Conservation (phyloP, 2,888 invertebrate species). For the Tipula unca region DNA sequence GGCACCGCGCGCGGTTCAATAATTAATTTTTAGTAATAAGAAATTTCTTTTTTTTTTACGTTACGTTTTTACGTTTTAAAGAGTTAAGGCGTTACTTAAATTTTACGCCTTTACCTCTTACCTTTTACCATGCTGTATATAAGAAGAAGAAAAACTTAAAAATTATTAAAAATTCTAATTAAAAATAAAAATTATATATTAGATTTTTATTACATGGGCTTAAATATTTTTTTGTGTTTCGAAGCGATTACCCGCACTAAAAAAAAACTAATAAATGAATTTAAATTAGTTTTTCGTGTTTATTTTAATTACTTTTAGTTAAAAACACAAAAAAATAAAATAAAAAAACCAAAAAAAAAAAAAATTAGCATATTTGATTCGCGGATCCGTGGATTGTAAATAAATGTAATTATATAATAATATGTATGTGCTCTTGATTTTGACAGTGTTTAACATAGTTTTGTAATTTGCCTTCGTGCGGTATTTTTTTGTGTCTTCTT, state of each 20-base stretch:
- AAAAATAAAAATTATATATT: not conserved
- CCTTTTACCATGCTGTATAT: not conserved
- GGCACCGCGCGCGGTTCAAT: not conserved
- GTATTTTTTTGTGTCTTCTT: not conserved
- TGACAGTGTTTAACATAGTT: not conserved
- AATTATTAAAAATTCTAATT: constrained; percentile 8
- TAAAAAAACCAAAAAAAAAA: not conserved
- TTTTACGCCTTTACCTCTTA: not conserved
- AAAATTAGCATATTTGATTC: not conserved
- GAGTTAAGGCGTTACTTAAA: not conserved
- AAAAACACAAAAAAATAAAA: not conserved
- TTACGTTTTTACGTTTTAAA: not conserved
- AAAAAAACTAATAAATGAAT: not conserved
- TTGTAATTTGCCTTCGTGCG: not conserved
- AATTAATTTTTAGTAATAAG: not conserved
- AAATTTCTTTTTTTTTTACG: not conserved
- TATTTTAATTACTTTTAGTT: not conserved
- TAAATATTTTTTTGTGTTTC: not conserved
- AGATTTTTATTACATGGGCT: constrained; percentile 3
- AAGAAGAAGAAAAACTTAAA: not conserved
- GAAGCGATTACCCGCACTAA: not conserved
- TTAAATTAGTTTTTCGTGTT: constrained; percentile 14
- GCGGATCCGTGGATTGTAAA: not conserved
- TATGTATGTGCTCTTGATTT: not conserved
- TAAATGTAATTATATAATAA: not conserved